A percentile compares a stretch with the other conserved stretches of the same genome.
Evolutionary conservation across 2,113 vertebrate genomes (phyloP).

Genomic region (Sebastes schlegelii): DNA sequence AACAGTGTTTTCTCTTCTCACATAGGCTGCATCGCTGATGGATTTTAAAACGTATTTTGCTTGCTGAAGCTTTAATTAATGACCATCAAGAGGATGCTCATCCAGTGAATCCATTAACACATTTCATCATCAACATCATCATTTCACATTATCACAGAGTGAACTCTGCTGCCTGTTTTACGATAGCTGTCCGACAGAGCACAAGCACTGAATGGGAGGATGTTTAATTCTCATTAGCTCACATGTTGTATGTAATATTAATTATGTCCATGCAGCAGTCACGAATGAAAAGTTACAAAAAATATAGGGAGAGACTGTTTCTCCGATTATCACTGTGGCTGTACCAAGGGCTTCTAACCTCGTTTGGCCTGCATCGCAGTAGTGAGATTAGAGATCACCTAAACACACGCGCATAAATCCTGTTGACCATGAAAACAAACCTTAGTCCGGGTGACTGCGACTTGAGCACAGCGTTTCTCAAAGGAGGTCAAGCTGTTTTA

Average conservation of each 20-base stretch:
- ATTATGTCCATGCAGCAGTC: background rate
- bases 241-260: background rate
- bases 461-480: conserved; percentile 13
- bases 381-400: conserved; percentile 18
- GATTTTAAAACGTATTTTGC: background rate
- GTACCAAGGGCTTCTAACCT: background rate
- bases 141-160: background rate
- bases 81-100: background rate
- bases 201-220: background rate
- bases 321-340: background rate
- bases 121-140: background rate
- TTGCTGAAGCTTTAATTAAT: background rate
- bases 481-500: conserved; percentile 51
- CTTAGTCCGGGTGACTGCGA: conserved; percentile 13
- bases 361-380: background rate
- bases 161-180: background rate
- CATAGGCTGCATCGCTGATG: background rate
- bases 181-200: background rate
- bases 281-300: background rate
- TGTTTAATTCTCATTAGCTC: background rate
- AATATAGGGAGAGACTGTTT: background rate
- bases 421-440: conserved; percentile 32
- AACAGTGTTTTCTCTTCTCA: background rate
- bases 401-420: conserved; percentile 28
- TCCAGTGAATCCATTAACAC: background rate